Conservation (phyloP, 1,140 invertebrate species). For the Neomicropteryx cornuta region DNA sequence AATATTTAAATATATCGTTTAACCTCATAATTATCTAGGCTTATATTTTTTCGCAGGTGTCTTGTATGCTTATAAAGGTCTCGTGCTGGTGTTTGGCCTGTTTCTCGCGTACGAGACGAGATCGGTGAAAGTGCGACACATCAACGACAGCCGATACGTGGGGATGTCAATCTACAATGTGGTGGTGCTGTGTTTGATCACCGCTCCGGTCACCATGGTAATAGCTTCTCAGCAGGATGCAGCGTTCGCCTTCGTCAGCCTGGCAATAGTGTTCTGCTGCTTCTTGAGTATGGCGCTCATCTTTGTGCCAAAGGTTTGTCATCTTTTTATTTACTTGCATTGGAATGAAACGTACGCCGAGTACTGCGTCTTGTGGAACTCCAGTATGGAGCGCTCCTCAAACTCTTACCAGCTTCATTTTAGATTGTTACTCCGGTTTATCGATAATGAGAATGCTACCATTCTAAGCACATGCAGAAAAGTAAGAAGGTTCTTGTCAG, state of each 20-base stretch:
- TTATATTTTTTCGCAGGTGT: conserved; percentile 54
- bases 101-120: conserved; percentile 97
- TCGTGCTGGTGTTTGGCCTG: conserved; percentile 91
- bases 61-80: conserved; percentile 92
- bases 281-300: conserved; percentile 96
- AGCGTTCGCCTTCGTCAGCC: conserved; percentile 89
- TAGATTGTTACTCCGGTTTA: too few relatives aligned
- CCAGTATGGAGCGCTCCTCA: conserved; percentile 9
- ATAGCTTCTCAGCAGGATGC: conserved; percentile 96
- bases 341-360: too few relatives aligned
- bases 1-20: too few relatives aligned
- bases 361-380: conserved; percentile 10
- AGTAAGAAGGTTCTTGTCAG: too few relatives aligned
- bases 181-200: conserved; percentile 93
- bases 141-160: conserved; percentile 94
- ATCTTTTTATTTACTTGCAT: conserved; percentile 2
- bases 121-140: conserved; percentile 88
- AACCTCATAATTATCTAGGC: too few relatives aligned
- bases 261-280: conserved; percentile 93
- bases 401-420: too few relatives aligned
- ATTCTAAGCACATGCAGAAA: too few relatives aligned
- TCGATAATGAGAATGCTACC: too few relatives aligned
- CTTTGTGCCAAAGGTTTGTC: conserved; percentile 84
- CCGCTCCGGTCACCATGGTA: conserved; percentile 92
- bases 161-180: conserved; percentile 99